Evolutionary conservation across 2,888 invertebrate genomes (phyloP).

Genomic region (Torymus auratus): DNA sequence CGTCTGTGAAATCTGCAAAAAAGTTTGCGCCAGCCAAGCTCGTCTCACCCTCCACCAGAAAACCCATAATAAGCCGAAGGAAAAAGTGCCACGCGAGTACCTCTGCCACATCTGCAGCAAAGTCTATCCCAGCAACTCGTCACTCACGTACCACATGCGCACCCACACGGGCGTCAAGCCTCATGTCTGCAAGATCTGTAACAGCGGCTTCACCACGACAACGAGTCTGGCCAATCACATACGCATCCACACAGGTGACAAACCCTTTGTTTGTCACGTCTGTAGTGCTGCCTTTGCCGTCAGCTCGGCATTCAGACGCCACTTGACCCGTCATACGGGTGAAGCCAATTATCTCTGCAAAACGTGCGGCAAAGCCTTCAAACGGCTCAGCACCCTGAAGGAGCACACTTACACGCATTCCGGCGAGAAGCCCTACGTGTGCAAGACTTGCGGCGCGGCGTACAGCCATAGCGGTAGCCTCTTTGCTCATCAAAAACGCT

Average conservation of each 20-base stretch:
- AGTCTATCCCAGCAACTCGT: slow-evolving; percentile 75
- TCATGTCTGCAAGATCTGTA: slow-evolving; percentile 75
- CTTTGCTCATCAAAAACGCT: slow-evolving; percentile 75
- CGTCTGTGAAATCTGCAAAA: slow-evolving; percentile 73
- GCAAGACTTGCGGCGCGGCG: slow-evolving; percentile 75
- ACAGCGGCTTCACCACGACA: slow-evolving; percentile 75
- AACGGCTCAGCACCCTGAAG: slow-evolving; percentile 74
- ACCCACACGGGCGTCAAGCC: slow-evolving; percentile 75
- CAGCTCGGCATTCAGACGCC: slow-evolving; percentile 73
- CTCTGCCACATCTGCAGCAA: slow-evolving; percentile 75
- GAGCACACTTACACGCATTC: slow-evolving; percentile 75
- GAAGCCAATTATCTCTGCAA: slow-evolving; percentile 75
- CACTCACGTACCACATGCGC: slow-evolving; percentile 75
- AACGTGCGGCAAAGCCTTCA: slow-evolving; percentile 75
- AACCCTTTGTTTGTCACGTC: slow-evolving; percentile 75
- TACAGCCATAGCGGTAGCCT: slow-evolving; percentile 75
- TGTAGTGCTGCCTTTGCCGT: slow-evolving; percentile 76
- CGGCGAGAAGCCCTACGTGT: slow-evolving; percentile 75
- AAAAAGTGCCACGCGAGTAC: slow-evolving; percentile 73
- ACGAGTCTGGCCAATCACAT: slow-evolving; percentile 75
- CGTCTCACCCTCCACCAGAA: slow-evolving; percentile 72
- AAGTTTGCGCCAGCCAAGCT: slow-evolving; percentile 74
- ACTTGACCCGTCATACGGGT: slow-evolving; percentile 74
- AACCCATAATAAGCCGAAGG: slow-evolving; percentile 74
- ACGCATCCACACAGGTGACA: slow-evolving; percentile 75